phyloP scores from a whole-genome alignment of 92 coral and sea anemone species.

The Zoanthus sansibaricus region DNA sequence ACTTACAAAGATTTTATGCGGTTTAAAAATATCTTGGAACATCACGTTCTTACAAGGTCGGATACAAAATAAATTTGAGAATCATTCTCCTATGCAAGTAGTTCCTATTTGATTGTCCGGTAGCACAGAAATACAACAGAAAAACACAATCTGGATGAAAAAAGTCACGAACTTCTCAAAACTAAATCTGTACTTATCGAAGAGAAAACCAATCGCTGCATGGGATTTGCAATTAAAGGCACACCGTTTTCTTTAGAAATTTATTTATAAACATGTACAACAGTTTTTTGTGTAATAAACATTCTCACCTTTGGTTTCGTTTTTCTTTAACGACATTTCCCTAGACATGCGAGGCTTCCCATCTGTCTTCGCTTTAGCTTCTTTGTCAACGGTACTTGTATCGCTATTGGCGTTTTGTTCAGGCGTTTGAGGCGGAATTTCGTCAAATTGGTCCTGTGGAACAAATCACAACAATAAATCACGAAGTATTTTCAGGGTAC shows the following conservation, averaged over 20 bases:
- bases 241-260: not conserved
- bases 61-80: not conserved
- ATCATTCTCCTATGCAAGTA: not conserved
- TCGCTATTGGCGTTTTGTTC: conserved; percentile 33
- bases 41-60: no score
- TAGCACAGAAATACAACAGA: not conserved
- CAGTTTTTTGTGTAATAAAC: no score
- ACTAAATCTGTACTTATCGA: not conserved
- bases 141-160: not conserved
- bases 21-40: no score
- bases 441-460: conserved; percentile 44
- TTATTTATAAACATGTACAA: not conserved
- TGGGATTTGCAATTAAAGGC: no score
- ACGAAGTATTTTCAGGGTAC: not conserved
- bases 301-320: conserved; percentile 60
- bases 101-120: not conserved
- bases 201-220: not conserved
- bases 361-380: conserved; percentile 31
- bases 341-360: conserved; percentile 30
- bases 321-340: conserved; percentile 61
- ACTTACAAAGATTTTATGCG: no score
- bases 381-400: conserved; percentile 24
- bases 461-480: not conserved
- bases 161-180: not conserved
- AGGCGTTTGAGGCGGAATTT: conserved; percentile 24